Evolutionary conservation across 2,113 vertebrate species (phyloP), one percentile per base, ranked within the genome.

Genomic region (Poeciliopsis retropinna): DNA sequence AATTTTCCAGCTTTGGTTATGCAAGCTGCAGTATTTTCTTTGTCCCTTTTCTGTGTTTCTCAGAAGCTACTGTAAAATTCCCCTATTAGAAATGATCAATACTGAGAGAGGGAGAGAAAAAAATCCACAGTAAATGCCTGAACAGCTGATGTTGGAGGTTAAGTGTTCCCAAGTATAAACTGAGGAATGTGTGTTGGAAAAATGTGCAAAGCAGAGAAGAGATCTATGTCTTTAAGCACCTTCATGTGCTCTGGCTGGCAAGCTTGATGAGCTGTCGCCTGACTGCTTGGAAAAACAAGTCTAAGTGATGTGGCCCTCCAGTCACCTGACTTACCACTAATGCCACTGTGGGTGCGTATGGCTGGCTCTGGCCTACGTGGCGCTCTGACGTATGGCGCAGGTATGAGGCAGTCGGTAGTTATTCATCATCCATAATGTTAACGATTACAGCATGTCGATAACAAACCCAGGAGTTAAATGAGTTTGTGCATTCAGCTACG

Each of bases 401-500:
- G 92, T 92, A 85, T 80, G 80, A 70, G 76, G 85, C 85, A 80
- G 89, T 91, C 88, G 84, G 93, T 92, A 89, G 88, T 91, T 93
- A 91, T 93, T 93, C 90, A 91, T 94, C 92, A 92, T 94, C 92
- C 81, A 83, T 92, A 89, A 94, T 91, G 93, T 92, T 93, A 94
- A 92, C 84, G 87, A 94, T 93, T 91, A 93, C 92, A 91, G 92
- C 88, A 85, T 88, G 93, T 94, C 93, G 88, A 94, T 95, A 94
- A 89, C 85, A 88, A 90, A 88, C 85, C 88, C 85, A 60, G 87
- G 87, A 88, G 92, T 92, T 92, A 92, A 95, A 94, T 94, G 93
- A 94, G 93, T 94, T 91, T 92, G 93, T 93, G 92, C 88, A 91
- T 88, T 89, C 91, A 89, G 90, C 88, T 86, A 91, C 85, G 88